These are phyloP conservation scores for Sisyra terminalis DNA, from an alignment of 2,888 invertebrate genomes.

Conservation along the genomic window DNA sequence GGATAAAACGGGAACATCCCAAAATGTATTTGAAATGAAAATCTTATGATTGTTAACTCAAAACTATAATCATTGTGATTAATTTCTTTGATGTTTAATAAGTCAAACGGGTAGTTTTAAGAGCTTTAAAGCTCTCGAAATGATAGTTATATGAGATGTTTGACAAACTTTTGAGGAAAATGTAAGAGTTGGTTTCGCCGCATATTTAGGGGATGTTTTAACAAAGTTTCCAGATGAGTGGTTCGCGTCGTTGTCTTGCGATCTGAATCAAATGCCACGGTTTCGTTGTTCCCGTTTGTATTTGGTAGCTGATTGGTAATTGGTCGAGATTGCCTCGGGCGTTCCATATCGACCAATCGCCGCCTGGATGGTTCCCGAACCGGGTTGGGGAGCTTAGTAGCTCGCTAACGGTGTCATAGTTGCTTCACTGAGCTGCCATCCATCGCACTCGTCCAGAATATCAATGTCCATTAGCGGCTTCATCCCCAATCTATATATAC, in stretches of 20 bases:
- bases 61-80: too few species aligned
- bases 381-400: constrained; percentile 19
- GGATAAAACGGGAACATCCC: too few species aligned
- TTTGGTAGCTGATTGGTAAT: constrained; percentile 20
- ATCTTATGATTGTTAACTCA: too few species aligned
- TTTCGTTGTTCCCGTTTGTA: neutral
- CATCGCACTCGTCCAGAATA: constrained; percentile 6
- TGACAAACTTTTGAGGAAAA: too few species aligned
- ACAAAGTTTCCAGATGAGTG: too few species aligned
- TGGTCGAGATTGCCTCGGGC: constrained; percentile 19
- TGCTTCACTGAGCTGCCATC: constrained; percentile 10
- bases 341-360: constrained; percentile 23
- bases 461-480: constrained; percentile 7
- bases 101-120: too few species aligned
- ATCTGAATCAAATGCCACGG: constrained; percentile 4
- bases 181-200: too few species aligned
- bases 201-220: too few species aligned
- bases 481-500: neutral
- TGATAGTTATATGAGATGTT: too few species aligned
- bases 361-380: constrained; percentile 17
- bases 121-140: too few species aligned
- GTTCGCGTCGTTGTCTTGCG: constrained; percentile 1
- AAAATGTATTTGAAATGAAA: too few species aligned
- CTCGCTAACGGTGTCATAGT: constrained; percentile 20
- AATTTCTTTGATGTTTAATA: too few species aligned